Evolutionary conservation across 2,797 vertebrate species (phyloP).

Genomic region (Sternarchorhynchus goeldii): DNA sequence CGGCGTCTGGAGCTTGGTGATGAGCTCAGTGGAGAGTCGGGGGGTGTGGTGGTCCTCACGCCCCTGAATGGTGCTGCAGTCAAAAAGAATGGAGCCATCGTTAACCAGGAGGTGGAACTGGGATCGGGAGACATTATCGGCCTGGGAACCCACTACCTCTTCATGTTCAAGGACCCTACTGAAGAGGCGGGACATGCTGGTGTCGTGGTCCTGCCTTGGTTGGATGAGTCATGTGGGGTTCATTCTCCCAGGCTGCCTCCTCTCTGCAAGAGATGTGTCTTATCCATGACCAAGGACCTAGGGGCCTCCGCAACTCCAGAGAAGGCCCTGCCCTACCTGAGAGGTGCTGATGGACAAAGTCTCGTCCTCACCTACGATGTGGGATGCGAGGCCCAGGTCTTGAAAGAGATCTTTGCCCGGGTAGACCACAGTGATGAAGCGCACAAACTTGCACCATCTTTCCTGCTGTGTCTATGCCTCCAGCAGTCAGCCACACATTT

Average conservation of each 20-base stretch:
- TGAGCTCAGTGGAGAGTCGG: neutral
- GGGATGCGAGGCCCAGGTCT: constrained; percentile 62
- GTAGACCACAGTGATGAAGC: constrained; percentile 34
- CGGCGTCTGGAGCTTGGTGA: constrained; percentile 51
- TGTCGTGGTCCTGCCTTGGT: constrained; percentile 5
- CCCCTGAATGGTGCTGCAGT: constrained; percentile 64
- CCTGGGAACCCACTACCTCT: constrained; percentile 76
- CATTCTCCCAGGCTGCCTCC: constrained; percentile 14
- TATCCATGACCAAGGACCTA: constrained; percentile 20
- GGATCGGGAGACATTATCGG: constrained; percentile 74
- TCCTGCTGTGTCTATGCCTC: constrained; percentile 73
- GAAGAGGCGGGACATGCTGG: neutral
- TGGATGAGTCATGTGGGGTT: neutral
- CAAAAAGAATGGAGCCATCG: constrained; percentile 67
- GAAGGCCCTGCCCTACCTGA: constrained; percentile 55
- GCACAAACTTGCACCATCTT: constrained; percentile 66
- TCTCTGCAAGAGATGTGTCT: constrained; percentile 63
- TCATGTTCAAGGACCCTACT: constrained; percentile 78
- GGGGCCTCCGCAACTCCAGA: neutral
- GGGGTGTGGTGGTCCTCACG: constrained; percentile 57
- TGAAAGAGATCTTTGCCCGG: constrained; percentile 68
- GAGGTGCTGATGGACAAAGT: constrained; percentile 55
- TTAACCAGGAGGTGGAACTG: constrained; percentile 66
- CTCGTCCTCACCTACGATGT: constrained; percentile 65
- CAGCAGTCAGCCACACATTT: constrained; percentile 69